Evolutionary conservation across 2,113 vertebrate species (phyloP), one percentile per base, ranked within the genome.

Genomic region (Proteles cristata): DNA sequence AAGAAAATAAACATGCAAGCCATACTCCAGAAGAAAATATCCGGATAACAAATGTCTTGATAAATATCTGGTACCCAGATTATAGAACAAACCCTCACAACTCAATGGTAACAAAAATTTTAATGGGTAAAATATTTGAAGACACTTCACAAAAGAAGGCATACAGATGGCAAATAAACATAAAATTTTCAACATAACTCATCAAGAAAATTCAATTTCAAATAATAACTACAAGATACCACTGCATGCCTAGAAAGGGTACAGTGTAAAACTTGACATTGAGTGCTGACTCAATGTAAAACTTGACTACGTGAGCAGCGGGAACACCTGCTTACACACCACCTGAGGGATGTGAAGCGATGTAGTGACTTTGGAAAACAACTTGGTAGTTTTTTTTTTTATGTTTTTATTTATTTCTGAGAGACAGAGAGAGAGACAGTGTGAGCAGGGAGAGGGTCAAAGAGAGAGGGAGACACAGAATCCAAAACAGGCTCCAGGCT

Each of bases 1-100:
- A n/a, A 81, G 45, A 55, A 94, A 89, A 73, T 73, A 79, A 92
- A 96, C 35, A 83, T 68, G 53, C 5, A 88, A 74, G 33, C 63
- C 50, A 74, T 15, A 83, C 19, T 80, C 63, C 80, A 16, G 71
- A 26, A 79, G 69, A 94, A 90, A 74, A 93, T 31, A 69, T 73
- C 79, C 80, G 71, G 55, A 83, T 88, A 83, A 79, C 26, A 28
- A 15, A 19, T 35, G 69, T 28, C 68, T 88, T 84, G 45, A 71
- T 73, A 91, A 85, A 50, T 66, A 50, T 81, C 76, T 84, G 48
- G 16, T 81, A 65, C 50, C 35, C 8, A 33, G 9, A 61, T 11
- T 39, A 55, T 48, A 21, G 48, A 85, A 93, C 35, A 84, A 88
- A 55, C 28, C 16, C 48, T 90, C 31, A 69, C 33, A 81, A 45